phyloP scores from a whole-genome alignment of 2,113 vertebrate species.

The Zingel zingel region DNA sequence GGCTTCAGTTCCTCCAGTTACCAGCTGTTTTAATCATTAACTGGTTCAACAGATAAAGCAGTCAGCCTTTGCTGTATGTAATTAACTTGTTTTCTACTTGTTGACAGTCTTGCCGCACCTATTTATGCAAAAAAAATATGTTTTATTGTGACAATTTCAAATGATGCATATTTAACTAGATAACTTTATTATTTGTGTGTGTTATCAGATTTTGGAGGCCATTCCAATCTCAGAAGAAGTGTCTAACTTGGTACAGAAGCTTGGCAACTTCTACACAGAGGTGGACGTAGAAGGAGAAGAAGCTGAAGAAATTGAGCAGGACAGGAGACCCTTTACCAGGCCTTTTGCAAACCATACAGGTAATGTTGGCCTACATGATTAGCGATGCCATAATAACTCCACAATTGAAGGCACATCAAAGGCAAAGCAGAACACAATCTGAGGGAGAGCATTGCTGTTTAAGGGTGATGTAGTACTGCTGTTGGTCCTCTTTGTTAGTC shows the following conservation, averaged over 20 bases:
- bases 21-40: slow-evolving; percentile 10
- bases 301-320: slow-evolving; percentile 85
- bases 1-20: neutral
- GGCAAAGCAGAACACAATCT: neutral
- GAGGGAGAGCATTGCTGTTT: neutral
- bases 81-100: neutral
- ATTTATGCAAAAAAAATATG: neutral
- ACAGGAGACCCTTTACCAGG: slow-evolving; percentile 79
- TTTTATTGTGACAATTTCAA: neutral
- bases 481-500: slow-evolving; percentile 8
- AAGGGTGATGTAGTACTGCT: neutral
- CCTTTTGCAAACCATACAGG: slow-evolving; percentile 75
- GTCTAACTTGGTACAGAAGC: slow-evolving; percentile 90
- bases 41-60: neutral
- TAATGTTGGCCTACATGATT: slow-evolving; percentile 11
- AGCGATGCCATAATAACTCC: neutral
- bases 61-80: neutral
- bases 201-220: slow-evolving; percentile 92
- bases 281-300: slow-evolving; percentile 82
- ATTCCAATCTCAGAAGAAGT: slow-evolving; percentile 95
- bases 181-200: neutral
- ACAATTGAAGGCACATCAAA: too few relatives aligned
- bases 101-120: neutral
- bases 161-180: neutral
- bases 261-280: slow-evolving; percentile 94